Base-by-base conservation (phyloP, 2,888 invertebrate genomes). In the Oxycera nigricornis region DNA sequence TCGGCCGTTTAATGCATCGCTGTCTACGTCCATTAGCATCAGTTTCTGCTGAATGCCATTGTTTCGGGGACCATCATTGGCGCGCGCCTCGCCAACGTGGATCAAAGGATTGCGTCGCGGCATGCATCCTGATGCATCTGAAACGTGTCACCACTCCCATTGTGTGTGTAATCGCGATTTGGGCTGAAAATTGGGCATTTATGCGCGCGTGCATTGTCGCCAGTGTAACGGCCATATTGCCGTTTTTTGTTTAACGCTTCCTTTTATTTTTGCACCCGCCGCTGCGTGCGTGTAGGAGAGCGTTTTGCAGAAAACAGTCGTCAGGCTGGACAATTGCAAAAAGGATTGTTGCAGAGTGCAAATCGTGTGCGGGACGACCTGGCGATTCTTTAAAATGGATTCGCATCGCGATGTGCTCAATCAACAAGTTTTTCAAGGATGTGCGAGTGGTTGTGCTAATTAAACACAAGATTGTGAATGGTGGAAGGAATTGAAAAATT, bases 141-240 rank as follows among this genome's bases (percentile, higher is more conserved):
- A 41, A 65, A 65, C 24, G 24, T 65, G 65, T 41, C 65, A 65
- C 65, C 65, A 65, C 65, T 65, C 65, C 65, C 65, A 41, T 39
- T 39, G 65, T 39, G 65, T 65, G 65, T 65, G 65, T 65, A 65
- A 65, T 65, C 65, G 39, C 41, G 39, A 35, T 41, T 65, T 65
- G 28, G 11, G 65, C 20, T 39, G 30, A 65, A 65, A 65, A 65
- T 65, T 65, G 65, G 65, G 65, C 41, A 65, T 65, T 65, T 39
- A 65, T 39, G 65, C 65, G 65, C 65, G 65, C 65, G 39, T 65
- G 41, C 65, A 65, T 65, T 65, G 65, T 65, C 65, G 28, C 41
- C 24, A 39, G 65, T 65, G 65, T 65, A 65, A 65, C 65, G 65
- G 65, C 65, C 65, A 65, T 65, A 41, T 65, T 65, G 65, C 24